phyloP scores from a whole-genome alignment of 2,888 invertebrate genomes.

The Glaucopsyche alexis region DNA sequence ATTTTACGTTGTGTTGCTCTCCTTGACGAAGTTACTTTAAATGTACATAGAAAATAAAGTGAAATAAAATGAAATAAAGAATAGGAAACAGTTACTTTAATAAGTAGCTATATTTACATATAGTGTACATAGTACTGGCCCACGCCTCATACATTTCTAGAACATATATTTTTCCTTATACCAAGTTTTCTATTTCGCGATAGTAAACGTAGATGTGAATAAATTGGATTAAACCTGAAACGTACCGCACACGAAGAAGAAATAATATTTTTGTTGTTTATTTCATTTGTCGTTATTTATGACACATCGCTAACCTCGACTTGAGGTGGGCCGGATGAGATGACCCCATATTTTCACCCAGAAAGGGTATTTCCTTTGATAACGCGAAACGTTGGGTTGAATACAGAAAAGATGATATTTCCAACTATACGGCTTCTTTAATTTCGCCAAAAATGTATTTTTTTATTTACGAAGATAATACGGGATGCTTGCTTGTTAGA shows the following conservation, averaged over 20 bases:
- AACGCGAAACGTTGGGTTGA: neutral
- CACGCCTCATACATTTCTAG: too few relatives aligned
- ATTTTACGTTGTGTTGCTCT: too few relatives aligned
- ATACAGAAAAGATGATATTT: neutral
- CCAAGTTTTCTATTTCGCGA: neutral
- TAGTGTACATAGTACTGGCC: too few relatives aligned
- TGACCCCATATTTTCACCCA: conserved; percentile 23
- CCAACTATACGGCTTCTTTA: neutral
- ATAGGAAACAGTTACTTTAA: too few relatives aligned
- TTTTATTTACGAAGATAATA: neutral
- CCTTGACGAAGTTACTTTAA: too few relatives aligned
- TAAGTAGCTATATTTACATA: too few relatives aligned
- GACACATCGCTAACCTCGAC: conserved; percentile 4
- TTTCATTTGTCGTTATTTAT: conserved; percentile 7
- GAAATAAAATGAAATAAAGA: too few relatives aligned
- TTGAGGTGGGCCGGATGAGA: neutral
- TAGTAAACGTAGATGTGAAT: neutral
- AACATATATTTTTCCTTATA: conserved; percentile 1
- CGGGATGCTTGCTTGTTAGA: neutral
- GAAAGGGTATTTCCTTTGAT: conserved; percentile 24
- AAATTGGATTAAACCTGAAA: neutral
- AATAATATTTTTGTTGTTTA: conserved; percentile 5
- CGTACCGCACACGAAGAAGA: neutral
- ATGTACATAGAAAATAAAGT: too few relatives aligned
- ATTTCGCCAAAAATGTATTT: neutral